Percentiles rank a stretch among this genome's conserved stretches.
Evolutionary conservation across 2,888 invertebrate genomes (phyloP).

Genomic region (Anoncus sp.): DNA sequence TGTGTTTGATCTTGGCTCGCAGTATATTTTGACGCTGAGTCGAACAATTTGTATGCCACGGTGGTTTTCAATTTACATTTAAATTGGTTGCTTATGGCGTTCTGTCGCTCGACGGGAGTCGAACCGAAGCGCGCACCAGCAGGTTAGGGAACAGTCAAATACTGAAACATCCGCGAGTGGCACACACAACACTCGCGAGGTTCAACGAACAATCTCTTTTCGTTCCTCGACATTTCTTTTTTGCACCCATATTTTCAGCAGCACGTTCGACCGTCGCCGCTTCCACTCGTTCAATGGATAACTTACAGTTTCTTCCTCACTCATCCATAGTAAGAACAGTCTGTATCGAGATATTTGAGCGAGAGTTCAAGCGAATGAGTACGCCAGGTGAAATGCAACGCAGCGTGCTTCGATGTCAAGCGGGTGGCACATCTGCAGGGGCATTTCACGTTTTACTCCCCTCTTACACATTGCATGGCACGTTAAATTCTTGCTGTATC

Average conservation of each 20-base stretch:
- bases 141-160: slow-evolving; percentile 81
- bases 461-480: neutral
- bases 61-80: slow-evolving; percentile 83
- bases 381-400: slow-evolving; percentile 36
- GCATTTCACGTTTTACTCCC: slow-evolving; percentile 1
- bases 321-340: slow-evolving; percentile 53
- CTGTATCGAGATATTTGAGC: slow-evolving; percentile 28
- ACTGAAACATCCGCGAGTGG: slow-evolving; percentile 77
- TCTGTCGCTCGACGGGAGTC: slow-evolving; percentile 82
- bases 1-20: slow-evolving; percentile 82
- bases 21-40: slow-evolving; percentile 83
- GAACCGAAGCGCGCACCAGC: slow-evolving; percentile 69
- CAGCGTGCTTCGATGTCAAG: slow-evolving; percentile 48
- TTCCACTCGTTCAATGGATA: slow-evolving; percentile 47
- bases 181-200: slow-evolving; percentile 68
- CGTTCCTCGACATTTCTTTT: slow-evolving; percentile 61
- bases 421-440: slow-evolving; percentile 49
- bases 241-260: slow-evolving; percentile 51
- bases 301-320: slow-evolving; percentile 36
- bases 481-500: neutral
- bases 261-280: slow-evolving; percentile 19
- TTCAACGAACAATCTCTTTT: slow-evolving; percentile 78
- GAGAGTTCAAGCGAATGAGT: slow-evolving; percentile 27
- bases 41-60: slow-evolving; percentile 83
- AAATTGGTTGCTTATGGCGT: slow-evolving; percentile 83